Evolutionary conservation across 2,888 invertebrate species (phyloP).

Genomic region (Pheosia tremula): DNA sequence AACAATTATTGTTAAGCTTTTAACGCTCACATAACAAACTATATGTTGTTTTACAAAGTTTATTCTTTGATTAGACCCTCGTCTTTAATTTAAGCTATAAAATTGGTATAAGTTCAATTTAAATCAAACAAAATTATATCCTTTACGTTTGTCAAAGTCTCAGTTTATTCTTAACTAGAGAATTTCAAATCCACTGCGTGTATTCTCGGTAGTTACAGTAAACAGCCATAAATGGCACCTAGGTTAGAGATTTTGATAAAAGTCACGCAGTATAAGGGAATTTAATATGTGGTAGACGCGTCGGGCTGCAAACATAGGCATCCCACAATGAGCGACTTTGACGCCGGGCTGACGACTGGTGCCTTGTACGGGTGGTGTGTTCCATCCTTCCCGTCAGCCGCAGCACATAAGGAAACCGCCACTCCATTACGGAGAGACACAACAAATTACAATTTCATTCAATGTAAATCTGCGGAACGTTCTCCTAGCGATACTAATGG

Average conservation of each 20-base stretch:
- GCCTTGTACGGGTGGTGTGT: conserved; percentile 58
- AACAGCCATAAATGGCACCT: background rate
- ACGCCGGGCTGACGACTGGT: conserved; percentile 52
- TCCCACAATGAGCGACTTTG: conserved; percentile 66
- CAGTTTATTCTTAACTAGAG: background rate
- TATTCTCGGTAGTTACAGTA: background rate
- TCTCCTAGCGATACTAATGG: conserved; percentile 64
- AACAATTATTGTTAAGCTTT: background rate
- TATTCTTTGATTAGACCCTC: no score
- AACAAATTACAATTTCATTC: conserved; percentile 81
- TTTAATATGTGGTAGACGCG: conserved; percentile 39
- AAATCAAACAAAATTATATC: no score
- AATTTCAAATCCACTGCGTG: background rate
- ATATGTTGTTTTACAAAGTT: no score
- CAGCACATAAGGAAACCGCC: conserved; percentile 60
- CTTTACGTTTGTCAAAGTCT: no score
- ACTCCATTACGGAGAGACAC: conserved; percentile 52
- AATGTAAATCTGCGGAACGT: conserved; percentile 72
- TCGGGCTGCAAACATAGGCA: conserved; percentile 58
- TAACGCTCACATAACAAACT: background rate
- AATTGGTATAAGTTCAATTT: no score
- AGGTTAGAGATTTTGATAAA: conserved; percentile 6
- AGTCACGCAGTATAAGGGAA: conserved; percentile 24
- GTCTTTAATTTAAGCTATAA: no score
- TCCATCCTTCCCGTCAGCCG: conserved; percentile 43